Conservation (phyloP, 2,113 vertebrate species). For the Orycteropus afer region DNA sequence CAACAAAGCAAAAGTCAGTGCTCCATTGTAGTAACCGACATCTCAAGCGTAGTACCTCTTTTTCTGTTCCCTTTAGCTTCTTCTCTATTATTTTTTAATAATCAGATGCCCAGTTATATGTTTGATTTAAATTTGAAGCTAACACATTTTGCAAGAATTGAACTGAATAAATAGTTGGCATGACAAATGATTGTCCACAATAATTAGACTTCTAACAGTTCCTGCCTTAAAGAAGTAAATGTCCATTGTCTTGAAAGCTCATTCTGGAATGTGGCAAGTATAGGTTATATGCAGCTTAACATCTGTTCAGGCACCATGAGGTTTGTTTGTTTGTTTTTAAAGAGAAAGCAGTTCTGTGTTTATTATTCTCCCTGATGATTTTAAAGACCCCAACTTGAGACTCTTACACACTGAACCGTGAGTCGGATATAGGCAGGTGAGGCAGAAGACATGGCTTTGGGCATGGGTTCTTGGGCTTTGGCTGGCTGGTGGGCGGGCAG, state of each 20-base stretch:
- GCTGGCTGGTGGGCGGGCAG: no score
- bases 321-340: background rate
- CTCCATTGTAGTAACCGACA: background rate
- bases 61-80: background rate
- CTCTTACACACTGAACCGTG: background rate
- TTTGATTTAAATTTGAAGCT: conserved; percentile 46
- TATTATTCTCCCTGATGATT: background rate
- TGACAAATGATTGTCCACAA: background rate
- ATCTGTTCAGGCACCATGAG: background rate
- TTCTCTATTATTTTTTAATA: background rate
- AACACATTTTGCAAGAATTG: conserved; percentile 28
- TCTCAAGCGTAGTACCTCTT: background rate
- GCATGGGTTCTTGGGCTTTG: background rate
- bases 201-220: conserved; percentile 1
- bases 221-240: background rate
- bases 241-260: background rate
- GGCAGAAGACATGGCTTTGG: background rate
- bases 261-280: background rate
- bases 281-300: background rate
- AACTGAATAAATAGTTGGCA: background rate
- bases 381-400: background rate
- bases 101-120: background rate
- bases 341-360: background rate
- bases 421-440: background rate
- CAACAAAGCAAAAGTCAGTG: background rate